Percentiles rank a stretch among this genome's conserved stretches.
phyloP scores from a whole-genome alignment of 2,113 vertebrate species.

The Otus sunia region DNA sequence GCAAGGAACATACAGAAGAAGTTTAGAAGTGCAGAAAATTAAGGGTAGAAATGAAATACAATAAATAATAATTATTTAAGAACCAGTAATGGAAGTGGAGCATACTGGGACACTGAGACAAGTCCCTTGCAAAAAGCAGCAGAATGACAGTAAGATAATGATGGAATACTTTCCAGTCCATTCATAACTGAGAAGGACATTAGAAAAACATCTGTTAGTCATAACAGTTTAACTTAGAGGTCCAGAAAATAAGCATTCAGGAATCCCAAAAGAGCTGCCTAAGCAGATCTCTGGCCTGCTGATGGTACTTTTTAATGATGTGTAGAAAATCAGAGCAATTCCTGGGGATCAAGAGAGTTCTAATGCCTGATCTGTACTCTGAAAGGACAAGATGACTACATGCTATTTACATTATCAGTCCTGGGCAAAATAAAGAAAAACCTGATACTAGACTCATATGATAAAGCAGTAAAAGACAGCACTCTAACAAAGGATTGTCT shows the following conservation, averaged over 20 bases:
- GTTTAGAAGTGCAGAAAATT: background rate
- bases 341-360: background rate
- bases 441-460: background rate
- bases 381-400: background rate
- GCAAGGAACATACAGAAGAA: background rate
- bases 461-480: background rate
- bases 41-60: background rate
- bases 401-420: background rate
- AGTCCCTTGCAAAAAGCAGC: background rate
- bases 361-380: rapidly evolving
- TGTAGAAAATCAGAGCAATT: background rate
- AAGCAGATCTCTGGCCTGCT: background rate
- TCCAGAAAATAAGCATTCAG: background rate
- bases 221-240: background rate
- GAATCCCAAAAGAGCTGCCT: background rate
- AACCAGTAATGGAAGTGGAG: background rate
- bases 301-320: background rate
- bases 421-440: background rate
- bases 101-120: background rate
- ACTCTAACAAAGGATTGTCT: background rate
- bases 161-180: background rate
- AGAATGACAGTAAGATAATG: background rate
- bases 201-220: background rate
- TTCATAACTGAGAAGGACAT: background rate
- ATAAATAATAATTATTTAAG: background rate